Evolutionary conservation across 1,140 invertebrate genomes (phyloP).

Genomic region (Drosophila cardini): DNA sequence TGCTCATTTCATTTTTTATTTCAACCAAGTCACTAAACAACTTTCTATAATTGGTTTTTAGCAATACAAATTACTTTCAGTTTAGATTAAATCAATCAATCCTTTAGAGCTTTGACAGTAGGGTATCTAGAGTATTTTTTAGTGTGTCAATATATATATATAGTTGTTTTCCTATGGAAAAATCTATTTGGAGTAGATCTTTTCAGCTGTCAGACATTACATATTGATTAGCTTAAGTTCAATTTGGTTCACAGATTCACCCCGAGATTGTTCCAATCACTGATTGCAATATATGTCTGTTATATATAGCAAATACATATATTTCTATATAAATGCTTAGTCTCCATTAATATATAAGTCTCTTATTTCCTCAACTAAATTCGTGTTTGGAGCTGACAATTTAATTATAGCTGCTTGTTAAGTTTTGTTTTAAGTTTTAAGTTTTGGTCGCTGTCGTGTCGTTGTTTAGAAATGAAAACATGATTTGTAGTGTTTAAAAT

Average conservation of each 20-base stretch:
- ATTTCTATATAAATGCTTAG: too few relatives aligned
- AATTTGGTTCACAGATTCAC: neutral
- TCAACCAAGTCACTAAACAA: neutral
- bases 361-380: slow-evolving; percentile 31
- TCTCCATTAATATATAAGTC: neutral
- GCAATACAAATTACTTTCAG: neutral
- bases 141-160: neutral
- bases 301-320: neutral
- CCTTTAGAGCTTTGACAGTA: too few relatives aligned
- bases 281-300: neutral
- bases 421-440: slow-evolving; percentile 8
- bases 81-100: neutral
- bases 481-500: slow-evolving; percentile 67
- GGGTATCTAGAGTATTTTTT: neutral
- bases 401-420: slow-evolving; percentile 59
- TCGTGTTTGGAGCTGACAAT: slow-evolving; percentile 55
- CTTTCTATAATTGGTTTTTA: too few relatives aligned
- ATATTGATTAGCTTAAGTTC: neutral
- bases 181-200: neutral
- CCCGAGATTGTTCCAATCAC: neutral
- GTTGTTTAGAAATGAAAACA: slow-evolving; percentile 62
- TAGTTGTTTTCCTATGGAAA: too few relatives aligned
- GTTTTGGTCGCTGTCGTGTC: slow-evolving; percentile 22
- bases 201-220: neutral
- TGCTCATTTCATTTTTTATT: neutral